These are phyloP conservation scores for Grallaria varia DNA, from an alignment of 2,113 vertebrate genomes.

Conservation along the genomic window DNA sequence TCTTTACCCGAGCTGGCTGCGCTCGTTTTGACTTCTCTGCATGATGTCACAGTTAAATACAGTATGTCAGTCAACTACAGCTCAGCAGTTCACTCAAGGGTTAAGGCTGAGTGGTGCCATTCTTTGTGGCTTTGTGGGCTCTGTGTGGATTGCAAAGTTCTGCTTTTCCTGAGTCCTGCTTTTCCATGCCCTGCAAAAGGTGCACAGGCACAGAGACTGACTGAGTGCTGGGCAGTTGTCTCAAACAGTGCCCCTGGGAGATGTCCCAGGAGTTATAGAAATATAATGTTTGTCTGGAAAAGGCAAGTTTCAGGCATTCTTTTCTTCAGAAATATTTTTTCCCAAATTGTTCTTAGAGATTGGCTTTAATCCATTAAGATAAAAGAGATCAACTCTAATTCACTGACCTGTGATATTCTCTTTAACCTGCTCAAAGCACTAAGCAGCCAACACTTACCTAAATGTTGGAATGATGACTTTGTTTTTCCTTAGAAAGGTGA, in stretches of 20 bases:
- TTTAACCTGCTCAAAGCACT: not conserved
- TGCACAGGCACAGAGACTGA: too few relatives aligned
- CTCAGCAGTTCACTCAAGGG: not conserved
- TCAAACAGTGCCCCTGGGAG: not conserved
- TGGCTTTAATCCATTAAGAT: not conserved
- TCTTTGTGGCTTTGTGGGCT: not conserved
- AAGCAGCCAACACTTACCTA: not conserved
- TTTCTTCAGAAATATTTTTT: not conserved
- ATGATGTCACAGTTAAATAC: not conserved
- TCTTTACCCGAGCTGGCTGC: not conserved
- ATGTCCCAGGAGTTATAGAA: not conserved
- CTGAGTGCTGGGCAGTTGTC: not conserved
- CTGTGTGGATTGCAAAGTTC: not conserved
- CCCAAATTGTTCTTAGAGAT: not conserved
- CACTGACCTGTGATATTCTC: not conserved
- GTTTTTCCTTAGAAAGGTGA: not conserved
- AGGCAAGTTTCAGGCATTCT: not conserved
- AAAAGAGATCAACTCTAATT: not conserved
- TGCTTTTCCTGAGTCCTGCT: not conserved
- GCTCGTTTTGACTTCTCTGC: not conserved
- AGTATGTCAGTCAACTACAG: not conserved
- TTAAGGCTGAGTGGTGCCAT: not conserved
- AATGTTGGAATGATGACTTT: not conserved
- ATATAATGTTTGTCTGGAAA: not conserved
- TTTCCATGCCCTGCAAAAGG: rapidly evolving